Base-by-base conservation (phyloP, 2,797 vertebrate species). In the Dipus sagitta region DNA sequence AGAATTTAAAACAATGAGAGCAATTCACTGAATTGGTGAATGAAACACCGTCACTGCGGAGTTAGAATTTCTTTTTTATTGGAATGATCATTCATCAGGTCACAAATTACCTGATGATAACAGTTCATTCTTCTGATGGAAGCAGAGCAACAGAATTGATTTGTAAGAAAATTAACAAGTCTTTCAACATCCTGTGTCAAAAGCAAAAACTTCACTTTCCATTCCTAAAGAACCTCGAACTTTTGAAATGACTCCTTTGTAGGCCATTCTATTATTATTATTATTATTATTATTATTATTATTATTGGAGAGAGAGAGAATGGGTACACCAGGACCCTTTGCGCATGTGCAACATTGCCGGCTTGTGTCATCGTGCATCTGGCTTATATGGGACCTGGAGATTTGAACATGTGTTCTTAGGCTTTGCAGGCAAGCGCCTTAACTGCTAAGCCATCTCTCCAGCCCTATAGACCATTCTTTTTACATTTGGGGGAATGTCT, bases 61-160 rank as follows among this genome's bases (percentile, higher is more conserved):
- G 17, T 85, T 32, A 75, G 74, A 85, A 89, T 17, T 88, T 84
- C 32, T 77, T 47, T 82, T 86, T 76, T 62, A 34, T 42, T 78
- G 30, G 17, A 79, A 54, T 47, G 24, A 75, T 47, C 23, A 60
- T 17, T 83, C 64, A 72, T 94, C 68, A 87, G 71, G 65, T 84
- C 54, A 30, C 71, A 74, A 89, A 60, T 54, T 86, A 74, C 24
- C 42, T 86, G 3, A 9, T 70, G 24, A 70, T 58, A 60, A 24
- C 23, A 93, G n/a, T 86, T 93, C 38, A 65, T 74, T 93, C 65
- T 94, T 83, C 13, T 81, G 32, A 26, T 72, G 71, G 32, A 71
- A 88, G 38, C 34, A 88, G 26, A 74, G 47, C n/a, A 75, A 12
- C 23, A 85, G 93, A 76, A 68, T 81, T 60, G 84, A 9, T 64